A percentile compares a stretch with the other conserved stretches of the same genome.
phyloP scores from a whole-genome alignment of 2,113 vertebrate species.

The Sylvilagus bachmani region DNA sequence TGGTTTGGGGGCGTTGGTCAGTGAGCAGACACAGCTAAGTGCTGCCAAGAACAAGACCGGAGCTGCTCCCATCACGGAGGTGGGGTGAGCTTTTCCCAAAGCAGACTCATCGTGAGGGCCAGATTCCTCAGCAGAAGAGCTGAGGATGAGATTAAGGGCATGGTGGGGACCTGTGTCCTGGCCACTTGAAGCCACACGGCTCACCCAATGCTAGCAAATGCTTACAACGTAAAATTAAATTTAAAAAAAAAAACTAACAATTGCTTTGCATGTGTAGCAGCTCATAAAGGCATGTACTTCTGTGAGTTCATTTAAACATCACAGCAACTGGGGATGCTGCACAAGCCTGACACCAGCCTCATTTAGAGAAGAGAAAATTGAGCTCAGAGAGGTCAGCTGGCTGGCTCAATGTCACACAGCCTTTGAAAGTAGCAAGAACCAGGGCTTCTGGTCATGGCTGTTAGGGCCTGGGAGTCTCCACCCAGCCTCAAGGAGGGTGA shows the following conservation, averaged over 20 bases:
- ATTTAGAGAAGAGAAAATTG: not conserved
- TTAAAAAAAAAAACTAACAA: not conserved
- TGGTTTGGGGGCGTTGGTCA: too few relatives aligned
- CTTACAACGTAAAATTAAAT: too few relatives aligned
- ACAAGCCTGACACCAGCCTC: not conserved
- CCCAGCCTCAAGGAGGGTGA: not conserved
- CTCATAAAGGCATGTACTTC: not conserved
- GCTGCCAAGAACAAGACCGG: too few relatives aligned
- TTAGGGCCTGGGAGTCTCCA: not conserved
- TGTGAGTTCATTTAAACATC: not conserved
- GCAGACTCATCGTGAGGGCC: too few relatives aligned
- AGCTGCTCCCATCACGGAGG: too few relatives aligned
- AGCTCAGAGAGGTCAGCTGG: not conserved
- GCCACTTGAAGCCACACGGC: too few relatives aligned
- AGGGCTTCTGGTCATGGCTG: not conserved
- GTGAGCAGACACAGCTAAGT: too few relatives aligned
- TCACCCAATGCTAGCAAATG: too few relatives aligned
- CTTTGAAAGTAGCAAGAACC: not conserved
- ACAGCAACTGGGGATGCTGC: not conserved
- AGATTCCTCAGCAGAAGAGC: too few relatives aligned
- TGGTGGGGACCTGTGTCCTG: too few relatives aligned
- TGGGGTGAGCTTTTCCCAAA: too few relatives aligned
- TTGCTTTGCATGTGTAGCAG: not conserved
- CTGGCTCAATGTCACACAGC: not conserved
- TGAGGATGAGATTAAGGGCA: too few relatives aligned